Evolutionary conservation across 30 jellyfish, hydroid and myxozoan species (phyloP), one percentile per base, ranked within the genome.

Genomic region (Rhopilema esculentum): DNA sequence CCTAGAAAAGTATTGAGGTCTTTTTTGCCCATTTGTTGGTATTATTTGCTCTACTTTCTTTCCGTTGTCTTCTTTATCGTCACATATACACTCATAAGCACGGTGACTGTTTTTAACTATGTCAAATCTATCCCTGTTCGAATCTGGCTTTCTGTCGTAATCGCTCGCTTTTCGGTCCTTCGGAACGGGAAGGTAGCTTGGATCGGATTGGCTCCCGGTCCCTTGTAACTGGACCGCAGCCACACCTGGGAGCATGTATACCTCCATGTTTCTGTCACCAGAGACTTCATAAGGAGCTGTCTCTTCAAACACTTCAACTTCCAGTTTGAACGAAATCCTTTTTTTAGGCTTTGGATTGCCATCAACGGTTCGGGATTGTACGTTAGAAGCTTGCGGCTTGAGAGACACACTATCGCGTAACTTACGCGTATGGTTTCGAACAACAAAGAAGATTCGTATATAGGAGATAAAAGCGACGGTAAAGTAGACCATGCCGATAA

Each of bases 271-370:
- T n/a, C n/a, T n/a, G n/a, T n/a, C n/a, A n/a, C n/a, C n/a, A n/a
- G n/a, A n/a, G n/a, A n/a, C n/a, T n/a, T n/a, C n/a, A n/a, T n/a
- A n/a, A 40, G 57, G 57, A 2, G 69, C 1, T 23, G 49, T 0
- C 23, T 40, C 69, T 6, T 80, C 90, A 66, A 64, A 64, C 17
- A 80, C 90, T 27, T 80, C 90, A 0, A 80, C 90, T 27, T 80
- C 75, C 64, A 80, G 23, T 51, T 80, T 80, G 90, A 80, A 80
- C 7, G 90, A 27, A 21, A 80, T 80, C 65, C 30, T 76, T 27
- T 76, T 76, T 15, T 40, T 40, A 12, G 12, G 57, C 12, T 40
- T 40, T 6, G 57, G 57, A 6, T 12, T 12, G 57, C 12, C 57
- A 40, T 40, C 12, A 40, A 40, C 57, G 57, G 9, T 40, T 12